Conservation (phyloP, 2,797 vertebrate genomes). For the Yasuhikotakia modesta region DNA sequence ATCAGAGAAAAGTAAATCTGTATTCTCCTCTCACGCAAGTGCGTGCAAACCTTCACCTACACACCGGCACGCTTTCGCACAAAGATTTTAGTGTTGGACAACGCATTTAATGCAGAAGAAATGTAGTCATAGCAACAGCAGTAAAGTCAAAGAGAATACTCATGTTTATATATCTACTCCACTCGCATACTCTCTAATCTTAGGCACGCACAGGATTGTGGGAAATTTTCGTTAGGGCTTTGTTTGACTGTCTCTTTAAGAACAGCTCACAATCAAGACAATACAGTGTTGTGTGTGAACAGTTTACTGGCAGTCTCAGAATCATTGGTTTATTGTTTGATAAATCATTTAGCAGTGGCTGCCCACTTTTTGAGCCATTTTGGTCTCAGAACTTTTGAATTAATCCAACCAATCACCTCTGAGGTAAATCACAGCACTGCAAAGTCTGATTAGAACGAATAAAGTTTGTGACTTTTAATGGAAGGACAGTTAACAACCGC, state of each 20-base stretch:
- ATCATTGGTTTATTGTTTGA: slow-evolving; percentile 2
- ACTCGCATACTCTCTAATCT: slow-evolving; percentile 21
- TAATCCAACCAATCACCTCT: too few species aligned
- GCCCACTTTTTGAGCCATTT: too few species aligned
- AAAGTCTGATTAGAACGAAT: too few species aligned
- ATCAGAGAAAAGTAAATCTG: slow-evolving; percentile 44
- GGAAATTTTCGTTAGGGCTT: slow-evolving; percentile 23
- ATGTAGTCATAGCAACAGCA: background rate
- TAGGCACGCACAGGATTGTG: slow-evolving; percentile 31
- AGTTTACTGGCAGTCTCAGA: background rate
- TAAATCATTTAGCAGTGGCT: too few species aligned
- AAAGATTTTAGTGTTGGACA: slow-evolving; percentile 16
- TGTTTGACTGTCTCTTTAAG: slow-evolving; percentile 24
- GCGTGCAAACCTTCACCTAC: slow-evolving; percentile 21
- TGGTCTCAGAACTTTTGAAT: too few species aligned
- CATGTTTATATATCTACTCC: slow-evolving; percentile 42
- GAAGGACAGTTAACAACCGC: too few species aligned
- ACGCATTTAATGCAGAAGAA: too few species aligned
- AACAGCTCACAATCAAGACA: background rate
- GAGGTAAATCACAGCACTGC: too few species aligned
- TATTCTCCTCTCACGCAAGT: slow-evolving; percentile 41
- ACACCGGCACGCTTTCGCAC: slow-evolving; percentile 20
- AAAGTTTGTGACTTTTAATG: too few species aligned
- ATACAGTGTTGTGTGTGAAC: too few species aligned
- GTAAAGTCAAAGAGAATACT: slow-evolving; percentile 51